Percentiles rank a stretch among this genome's conserved stretches.
These are phyloP conservation scores for Micropoecilia bifurca DNA, from an alignment of 2,797 vertebrate genomes.

Conservation along the genomic window DNA sequence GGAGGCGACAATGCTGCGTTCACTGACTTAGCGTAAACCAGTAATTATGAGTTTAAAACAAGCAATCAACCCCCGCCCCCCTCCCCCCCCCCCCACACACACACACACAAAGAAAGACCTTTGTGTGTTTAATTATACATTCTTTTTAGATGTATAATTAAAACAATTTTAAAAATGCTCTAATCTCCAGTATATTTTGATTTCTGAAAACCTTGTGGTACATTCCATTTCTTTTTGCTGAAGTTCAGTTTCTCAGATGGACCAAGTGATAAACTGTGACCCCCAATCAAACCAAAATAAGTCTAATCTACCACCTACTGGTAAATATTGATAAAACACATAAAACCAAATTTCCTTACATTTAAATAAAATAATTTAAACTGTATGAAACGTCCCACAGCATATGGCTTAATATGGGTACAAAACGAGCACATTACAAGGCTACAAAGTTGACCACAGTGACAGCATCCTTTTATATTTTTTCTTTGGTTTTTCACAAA, in stretches of 20 bases:
- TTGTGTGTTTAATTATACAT: too few relatives aligned
- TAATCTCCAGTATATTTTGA: neutral
- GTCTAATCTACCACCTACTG: neutral
- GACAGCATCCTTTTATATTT: neutral
- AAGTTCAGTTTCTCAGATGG: neutral
- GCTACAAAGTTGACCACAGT: neutral
- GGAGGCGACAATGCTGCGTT: slow-evolving; percentile 16
- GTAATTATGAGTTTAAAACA: neutral
- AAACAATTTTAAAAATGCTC: neutral
- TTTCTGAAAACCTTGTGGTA: neutral
- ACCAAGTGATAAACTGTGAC: neutral
- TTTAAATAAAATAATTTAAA: neutral
- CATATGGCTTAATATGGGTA: neutral
- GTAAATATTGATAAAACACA: neutral
- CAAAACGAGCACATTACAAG: neutral
- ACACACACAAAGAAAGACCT: neutral
- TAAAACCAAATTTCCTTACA: neutral
- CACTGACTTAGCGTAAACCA: slow-evolving; percentile 29
- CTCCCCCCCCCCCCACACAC: too few relatives aligned
- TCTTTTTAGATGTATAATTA: neutral
- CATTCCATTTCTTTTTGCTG: neutral
- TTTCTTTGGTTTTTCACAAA: neutral
- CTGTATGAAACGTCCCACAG: neutral
- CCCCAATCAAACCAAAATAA: neutral
- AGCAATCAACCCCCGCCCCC: neutral